These are phyloP conservation scores for Leistus spinibarbis DNA, from an alignment of 2,888 invertebrate species.

Conservation along the genomic window DNA sequence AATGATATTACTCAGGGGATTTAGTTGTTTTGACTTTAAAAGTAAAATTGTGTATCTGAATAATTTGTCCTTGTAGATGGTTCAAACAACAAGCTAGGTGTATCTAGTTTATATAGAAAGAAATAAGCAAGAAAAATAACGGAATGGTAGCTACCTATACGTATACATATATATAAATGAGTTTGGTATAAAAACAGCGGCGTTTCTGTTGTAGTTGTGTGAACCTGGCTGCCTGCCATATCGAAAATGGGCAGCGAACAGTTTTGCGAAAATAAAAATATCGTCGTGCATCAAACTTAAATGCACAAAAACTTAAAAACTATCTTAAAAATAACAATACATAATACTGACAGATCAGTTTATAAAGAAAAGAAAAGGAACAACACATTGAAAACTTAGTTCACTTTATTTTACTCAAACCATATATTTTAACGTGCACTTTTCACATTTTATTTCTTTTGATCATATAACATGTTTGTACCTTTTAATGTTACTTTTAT, in stretches of 20 bases:
- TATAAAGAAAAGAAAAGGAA: constrained; percentile 23
- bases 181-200: neutral
- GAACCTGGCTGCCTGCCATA: neutral
- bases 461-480: neutral
- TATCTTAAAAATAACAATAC: constrained; percentile 39
- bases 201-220: neutral
- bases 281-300: constrained; percentile 17
- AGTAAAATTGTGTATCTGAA: too few species aligned
- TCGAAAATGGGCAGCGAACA: neutral
- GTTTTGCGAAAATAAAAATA: constrained; percentile 3
- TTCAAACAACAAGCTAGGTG: too few species aligned
- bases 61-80: too few species aligned
- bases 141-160: too few species aligned
- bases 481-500: neutral
- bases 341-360: constrained; percentile 34
- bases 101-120: too few species aligned
- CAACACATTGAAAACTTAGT: neutral
- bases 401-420: neutral
- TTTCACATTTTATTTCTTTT: neutral
- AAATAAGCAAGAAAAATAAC: too few species aligned
- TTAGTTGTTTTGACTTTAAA: too few species aligned
- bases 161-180: too few species aligned
- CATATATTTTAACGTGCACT: neutral
- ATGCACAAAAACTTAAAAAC: constrained; percentile 32
- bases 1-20: too few species aligned